Percentiles rank a stretch among this genome's conserved stretches.
phyloP scores from a whole-genome alignment of 2,888 invertebrate genomes.

The Phlogophora meticulosa region DNA sequence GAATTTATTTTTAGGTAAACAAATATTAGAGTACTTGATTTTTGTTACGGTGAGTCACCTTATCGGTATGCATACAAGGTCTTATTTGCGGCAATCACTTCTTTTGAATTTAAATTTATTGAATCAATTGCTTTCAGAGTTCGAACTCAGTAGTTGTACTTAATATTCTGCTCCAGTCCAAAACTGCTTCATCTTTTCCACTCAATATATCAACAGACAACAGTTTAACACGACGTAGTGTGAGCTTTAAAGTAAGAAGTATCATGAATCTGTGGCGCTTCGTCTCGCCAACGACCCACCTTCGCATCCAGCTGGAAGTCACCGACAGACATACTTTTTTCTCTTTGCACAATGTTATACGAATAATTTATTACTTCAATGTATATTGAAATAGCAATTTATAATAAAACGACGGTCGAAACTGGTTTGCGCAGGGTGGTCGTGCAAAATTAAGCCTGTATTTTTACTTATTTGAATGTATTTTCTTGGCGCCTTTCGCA shows the following conservation, averaged over 20 bases:
- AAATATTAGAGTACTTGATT: conserved; percentile 1
- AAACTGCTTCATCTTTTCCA: conserved; percentile 22
- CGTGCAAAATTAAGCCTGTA: conserved; percentile 48
- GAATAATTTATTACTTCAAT: conserved; percentile 66
- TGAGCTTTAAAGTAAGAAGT: conserved; percentile 28
- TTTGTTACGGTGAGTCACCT: conserved; percentile 30
- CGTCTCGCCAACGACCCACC: conserved; percentile 64
- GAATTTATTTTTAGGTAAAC: background rate
- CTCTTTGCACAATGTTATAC: conserved; percentile 51
- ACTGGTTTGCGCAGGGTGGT: conserved; percentile 65
- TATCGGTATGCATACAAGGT: conserved; percentile 38
- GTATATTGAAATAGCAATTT: conserved; percentile 64
- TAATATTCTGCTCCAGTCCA: conserved; percentile 17
- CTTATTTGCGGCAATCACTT: conserved; percentile 30
- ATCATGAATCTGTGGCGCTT: conserved; percentile 32
- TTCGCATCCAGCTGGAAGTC: conserved; percentile 63
- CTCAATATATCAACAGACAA: background rate
- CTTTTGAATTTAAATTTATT: conserved; percentile 31
- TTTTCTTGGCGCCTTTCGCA: conserved; percentile 43
- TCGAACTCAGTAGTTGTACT: conserved; percentile 9
- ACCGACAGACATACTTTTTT: conserved; percentile 53
- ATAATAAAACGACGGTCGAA: conserved; percentile 59
- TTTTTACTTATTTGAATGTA: conserved; percentile 56
- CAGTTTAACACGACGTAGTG: conserved; percentile 2
- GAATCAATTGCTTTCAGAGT: conserved; percentile 14